These are phyloP conservation scores for Dysdera silvatica DNA, from an alignment of 1,140 invertebrate genomes.

Conservation along the genomic window DNA sequence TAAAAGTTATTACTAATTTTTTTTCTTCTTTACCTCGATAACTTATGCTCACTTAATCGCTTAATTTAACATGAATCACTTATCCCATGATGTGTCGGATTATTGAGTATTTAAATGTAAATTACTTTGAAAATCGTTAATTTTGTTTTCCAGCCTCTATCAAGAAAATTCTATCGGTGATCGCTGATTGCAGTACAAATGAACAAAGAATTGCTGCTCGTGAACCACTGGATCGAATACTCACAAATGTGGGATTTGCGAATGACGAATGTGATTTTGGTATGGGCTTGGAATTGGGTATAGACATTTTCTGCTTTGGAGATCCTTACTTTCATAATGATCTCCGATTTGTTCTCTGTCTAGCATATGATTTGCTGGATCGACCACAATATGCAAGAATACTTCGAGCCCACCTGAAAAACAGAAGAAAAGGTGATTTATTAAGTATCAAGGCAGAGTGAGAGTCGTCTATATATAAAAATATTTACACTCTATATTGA, in stretches of 20 bases:
- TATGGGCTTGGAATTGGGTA: constrained; percentile 75
- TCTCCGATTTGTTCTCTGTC: constrained; percentile 56
- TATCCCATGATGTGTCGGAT: too few species aligned
- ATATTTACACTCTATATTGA: too few species aligned
- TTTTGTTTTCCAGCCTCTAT: constrained; percentile 54
- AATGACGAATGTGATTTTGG: constrained; percentile 92
- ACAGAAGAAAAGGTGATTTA: constrained; percentile 13
- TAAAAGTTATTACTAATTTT: too few species aligned
- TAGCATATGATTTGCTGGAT: constrained; percentile 68
- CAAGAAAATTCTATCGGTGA: constrained; percentile 60
- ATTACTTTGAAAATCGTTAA: too few species aligned
- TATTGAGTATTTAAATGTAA: too few species aligned
- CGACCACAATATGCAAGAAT: constrained; percentile 67
- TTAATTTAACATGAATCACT: too few species aligned
- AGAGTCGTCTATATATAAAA: too few species aligned
- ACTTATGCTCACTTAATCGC: too few species aligned
- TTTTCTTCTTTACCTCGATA: too few species aligned
- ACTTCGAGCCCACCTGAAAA: constrained; percentile 42
- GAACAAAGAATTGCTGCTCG: constrained; percentile 52
- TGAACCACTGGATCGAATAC: constrained; percentile 63
- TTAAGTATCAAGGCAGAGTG: too few species aligned
- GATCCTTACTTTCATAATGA: constrained; percentile 57
- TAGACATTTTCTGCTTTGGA: constrained; percentile 73
- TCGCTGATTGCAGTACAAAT: constrained; percentile 54
- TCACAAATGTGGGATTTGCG: constrained; percentile 74